Percentiles rank a stretch among this genome's conserved stretches.
Conservation (phyloP, 2,888 invertebrate species). For the Chalcis sispes region DNA sequence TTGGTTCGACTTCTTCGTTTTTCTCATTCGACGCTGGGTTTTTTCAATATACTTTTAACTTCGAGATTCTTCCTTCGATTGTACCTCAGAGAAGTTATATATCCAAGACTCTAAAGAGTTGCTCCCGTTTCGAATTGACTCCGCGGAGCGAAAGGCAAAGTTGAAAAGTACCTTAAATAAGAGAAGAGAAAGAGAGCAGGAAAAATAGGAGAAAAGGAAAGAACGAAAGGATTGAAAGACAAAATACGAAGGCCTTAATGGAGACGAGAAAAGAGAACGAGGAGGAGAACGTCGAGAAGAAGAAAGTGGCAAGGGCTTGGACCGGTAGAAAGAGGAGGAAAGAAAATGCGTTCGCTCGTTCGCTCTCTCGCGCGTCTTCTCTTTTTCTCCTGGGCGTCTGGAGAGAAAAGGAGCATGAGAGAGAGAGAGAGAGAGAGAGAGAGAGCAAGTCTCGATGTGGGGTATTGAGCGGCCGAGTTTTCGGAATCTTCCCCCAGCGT, state of each 20-base stretch:
- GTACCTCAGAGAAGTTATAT: neutral
- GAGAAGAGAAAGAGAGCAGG: conserved; percentile 12
- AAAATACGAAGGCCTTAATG: conserved; percentile 13
- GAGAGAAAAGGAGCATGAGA: neutral
- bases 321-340: conserved; percentile 34
- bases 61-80: conserved; percentile 27
- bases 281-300: neutral
- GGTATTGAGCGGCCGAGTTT: conserved; percentile 74
- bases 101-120: conserved; percentile 2
- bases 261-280: conserved; percentile 6
- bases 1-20: neutral
- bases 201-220: neutral
- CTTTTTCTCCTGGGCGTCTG: neutral
- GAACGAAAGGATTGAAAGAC: conserved; percentile 5
- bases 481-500: conserved; percentile 70
- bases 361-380: no score
- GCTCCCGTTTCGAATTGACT: conserved; percentile 17
- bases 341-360: no score
- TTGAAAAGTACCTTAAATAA: conserved; percentile 16
- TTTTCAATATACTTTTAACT: conserved; percentile 28
- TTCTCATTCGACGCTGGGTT: neutral
- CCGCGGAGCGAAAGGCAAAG: neutral
- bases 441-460: conserved; percentile 40
- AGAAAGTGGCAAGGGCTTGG: neutral
- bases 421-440: conserved; percentile 11